Conservation (phyloP, 2,113 vertebrate genomes). For the Oxygymnocypris stewartii region DNA sequence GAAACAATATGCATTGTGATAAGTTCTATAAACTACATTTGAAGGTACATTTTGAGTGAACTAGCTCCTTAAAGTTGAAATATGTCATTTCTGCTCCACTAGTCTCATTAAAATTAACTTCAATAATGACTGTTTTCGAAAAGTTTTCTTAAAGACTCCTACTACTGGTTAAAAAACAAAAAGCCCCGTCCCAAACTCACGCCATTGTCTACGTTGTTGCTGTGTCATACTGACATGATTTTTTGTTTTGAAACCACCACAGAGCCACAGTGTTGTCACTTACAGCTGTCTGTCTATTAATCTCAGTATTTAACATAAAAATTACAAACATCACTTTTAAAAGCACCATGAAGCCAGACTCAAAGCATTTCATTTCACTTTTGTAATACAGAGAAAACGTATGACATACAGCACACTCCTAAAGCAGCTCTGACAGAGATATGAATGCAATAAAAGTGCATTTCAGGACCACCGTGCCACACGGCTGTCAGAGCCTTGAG, state of each 20-base stretch:
- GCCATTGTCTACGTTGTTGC: too few relatives aligned
- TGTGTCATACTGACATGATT: too few relatives aligned
- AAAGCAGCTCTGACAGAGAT: slow-evolving; percentile 43
- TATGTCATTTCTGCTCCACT: too few relatives aligned
- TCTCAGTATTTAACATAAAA: not conserved
- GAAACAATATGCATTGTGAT: too few relatives aligned
- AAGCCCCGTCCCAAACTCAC: too few relatives aligned
- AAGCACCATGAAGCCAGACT: not conserved
- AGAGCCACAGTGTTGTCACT: not conserved
- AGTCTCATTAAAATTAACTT: too few relatives aligned
- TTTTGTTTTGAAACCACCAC: not conserved
- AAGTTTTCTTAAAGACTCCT: too few relatives aligned
- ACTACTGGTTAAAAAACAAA: too few relatives aligned
- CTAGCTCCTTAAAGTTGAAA: too few relatives aligned
- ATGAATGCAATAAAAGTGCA: slow-evolving; percentile 52
- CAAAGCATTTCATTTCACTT: slow-evolving; percentile 41
- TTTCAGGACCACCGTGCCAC: slow-evolving; percentile 43
- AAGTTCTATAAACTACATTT: too few relatives aligned
- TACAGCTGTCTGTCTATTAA: not conserved
- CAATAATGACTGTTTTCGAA: not conserved
- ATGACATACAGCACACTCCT: slow-evolving; percentile 22
- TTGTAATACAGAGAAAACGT: slow-evolving; percentile 18
- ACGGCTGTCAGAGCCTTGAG: slow-evolving; percentile 19
- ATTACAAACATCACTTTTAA: not conserved
- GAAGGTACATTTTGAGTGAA: too few relatives aligned